Evolutionary conservation across 2,888 invertebrate species (phyloP).

Genomic region (Scaptomyza flava): DNA sequence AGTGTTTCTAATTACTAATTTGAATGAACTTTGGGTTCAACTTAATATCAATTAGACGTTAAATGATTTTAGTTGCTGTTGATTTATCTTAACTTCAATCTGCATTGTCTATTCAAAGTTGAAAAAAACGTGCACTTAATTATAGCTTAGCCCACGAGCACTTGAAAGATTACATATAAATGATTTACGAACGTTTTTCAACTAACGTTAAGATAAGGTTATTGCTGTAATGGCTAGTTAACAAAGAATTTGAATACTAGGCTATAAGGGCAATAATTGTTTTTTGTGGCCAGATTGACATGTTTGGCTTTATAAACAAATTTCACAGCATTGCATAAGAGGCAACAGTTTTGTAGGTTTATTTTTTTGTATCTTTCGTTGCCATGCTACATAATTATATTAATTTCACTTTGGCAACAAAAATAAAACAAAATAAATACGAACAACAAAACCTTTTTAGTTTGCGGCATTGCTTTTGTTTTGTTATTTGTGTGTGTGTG

Average conservation of each 20-base stretch:
- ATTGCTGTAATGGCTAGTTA: constrained; percentile 32
- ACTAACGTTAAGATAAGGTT: constrained; percentile 14
- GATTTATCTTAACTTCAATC: constrained; percentile 3
- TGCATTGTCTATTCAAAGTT: constrained; percentile 6
- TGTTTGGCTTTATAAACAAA: constrained; percentile 49
- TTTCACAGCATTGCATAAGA: constrained; percentile 55
- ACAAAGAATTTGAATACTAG: constrained; percentile 54
- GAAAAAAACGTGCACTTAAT: constrained; percentile 8
- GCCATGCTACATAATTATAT: constrained; percentile 57
- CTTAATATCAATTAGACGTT: background rate
- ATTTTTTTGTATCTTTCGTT: constrained; percentile 3
- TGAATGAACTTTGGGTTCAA: background rate
- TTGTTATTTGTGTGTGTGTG: background rate
- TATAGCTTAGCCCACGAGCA: constrained; percentile 4
- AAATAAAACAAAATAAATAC: constrained; percentile 20
- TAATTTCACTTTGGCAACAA: constrained; percentile 53
- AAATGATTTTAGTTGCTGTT: constrained; percentile 4
- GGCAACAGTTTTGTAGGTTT: constrained; percentile 36
- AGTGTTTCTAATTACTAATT: background rate
- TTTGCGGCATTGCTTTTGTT: constrained; percentile 40
- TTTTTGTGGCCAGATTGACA: constrained; percentile 30
- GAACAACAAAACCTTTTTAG: constrained; percentile 37
- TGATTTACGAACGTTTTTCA: constrained; percentile 35
- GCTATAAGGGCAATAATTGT: constrained; percentile 23
- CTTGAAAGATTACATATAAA: constrained; percentile 36